phyloP scores from a whole-genome alignment of 2,797 vertebrate genomes.

The Phylloscopus collybita region DNA sequence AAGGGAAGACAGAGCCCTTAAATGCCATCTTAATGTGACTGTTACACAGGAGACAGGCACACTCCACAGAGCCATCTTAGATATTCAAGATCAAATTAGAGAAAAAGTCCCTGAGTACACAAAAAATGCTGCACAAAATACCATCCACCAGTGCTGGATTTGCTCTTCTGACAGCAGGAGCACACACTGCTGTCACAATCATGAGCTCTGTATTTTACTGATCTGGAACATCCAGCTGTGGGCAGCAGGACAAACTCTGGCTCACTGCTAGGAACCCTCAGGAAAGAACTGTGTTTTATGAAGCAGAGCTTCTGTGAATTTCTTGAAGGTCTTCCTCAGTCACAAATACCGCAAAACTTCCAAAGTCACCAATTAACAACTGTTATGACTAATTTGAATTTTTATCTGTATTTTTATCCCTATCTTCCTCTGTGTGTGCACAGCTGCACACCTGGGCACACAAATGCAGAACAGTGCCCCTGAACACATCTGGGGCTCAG shows the following conservation, averaged over 20 bases:
- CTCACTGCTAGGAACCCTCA: background rate
- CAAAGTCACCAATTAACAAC: background rate
- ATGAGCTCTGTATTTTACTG: background rate
- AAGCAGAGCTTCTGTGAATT: background rate
- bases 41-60: background rate
- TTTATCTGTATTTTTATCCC: background rate
- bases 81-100: background rate
- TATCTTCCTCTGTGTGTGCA: fast-evolving
- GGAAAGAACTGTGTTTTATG: background rate
- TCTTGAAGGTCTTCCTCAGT: background rate
- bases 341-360: background rate
- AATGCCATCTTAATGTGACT: background rate
- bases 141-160: background rate
- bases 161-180: background rate
- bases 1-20: background rate
- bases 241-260: background rate
- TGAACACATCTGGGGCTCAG: background rate
- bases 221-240: background rate
- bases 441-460: background rate
- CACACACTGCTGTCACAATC: background rate
- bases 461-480: too few species aligned
- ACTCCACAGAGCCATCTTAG: background rate
- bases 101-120: background rate
- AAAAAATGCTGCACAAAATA: background rate
- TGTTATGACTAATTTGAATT: background rate